A percentile compares a stretch with the other conserved stretches of the same genome.
phyloP scores from a whole-genome alignment of 2,888 invertebrate species.

The Cacoxenus indagator region DNA sequence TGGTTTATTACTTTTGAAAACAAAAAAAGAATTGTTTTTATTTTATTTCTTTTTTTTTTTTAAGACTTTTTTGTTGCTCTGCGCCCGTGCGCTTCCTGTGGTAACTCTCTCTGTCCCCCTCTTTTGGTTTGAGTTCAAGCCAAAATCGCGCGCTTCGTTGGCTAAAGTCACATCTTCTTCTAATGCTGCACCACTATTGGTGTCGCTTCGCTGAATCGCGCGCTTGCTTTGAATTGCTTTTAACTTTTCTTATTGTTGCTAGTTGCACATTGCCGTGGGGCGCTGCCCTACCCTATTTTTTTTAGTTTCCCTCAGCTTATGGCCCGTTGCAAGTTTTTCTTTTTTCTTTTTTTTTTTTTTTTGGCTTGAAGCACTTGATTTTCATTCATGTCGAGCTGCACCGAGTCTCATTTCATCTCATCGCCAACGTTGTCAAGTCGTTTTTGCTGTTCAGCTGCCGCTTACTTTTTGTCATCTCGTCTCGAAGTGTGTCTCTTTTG shows the following conservation, averaged over 20 bases:
- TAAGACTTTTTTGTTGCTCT: not conserved
- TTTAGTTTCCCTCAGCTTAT: too few species aligned
- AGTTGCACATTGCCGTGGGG: constrained; percentile 35
- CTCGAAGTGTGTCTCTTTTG: constrained; percentile 49
- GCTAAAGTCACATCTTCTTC: not conserved
- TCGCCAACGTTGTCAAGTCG: not conserved
- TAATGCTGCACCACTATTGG: constrained; percentile 8
- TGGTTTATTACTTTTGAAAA: constrained; percentile 66
- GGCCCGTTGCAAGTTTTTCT: too few species aligned
- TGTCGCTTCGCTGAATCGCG: not conserved
- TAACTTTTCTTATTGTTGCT: not conserved
- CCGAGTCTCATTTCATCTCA: constrained; percentile 14
- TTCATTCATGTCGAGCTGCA: constrained; percentile 47
- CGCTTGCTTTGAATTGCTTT: not conserved
- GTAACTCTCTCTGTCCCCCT: constrained; percentile 33
- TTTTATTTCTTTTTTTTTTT: constrained; percentile 49
- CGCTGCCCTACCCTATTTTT: constrained; percentile 51
- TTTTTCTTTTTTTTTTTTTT: constrained; percentile 4
- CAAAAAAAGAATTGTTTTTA: constrained; percentile 43
- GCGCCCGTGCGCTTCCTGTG: constrained; percentile 44
- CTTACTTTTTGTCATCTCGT: constrained; percentile 32
- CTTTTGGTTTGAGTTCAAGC: too few species aligned
- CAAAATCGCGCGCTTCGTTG: constrained; percentile 59
- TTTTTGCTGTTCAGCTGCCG: constrained; percentile 52
- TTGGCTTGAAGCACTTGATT: constrained; percentile 56